Percentiles rank a stretch among this genome's conserved stretches.
Conservation (phyloP, 2,888 invertebrate genomes). For the Drepana falcataria region DNA sequence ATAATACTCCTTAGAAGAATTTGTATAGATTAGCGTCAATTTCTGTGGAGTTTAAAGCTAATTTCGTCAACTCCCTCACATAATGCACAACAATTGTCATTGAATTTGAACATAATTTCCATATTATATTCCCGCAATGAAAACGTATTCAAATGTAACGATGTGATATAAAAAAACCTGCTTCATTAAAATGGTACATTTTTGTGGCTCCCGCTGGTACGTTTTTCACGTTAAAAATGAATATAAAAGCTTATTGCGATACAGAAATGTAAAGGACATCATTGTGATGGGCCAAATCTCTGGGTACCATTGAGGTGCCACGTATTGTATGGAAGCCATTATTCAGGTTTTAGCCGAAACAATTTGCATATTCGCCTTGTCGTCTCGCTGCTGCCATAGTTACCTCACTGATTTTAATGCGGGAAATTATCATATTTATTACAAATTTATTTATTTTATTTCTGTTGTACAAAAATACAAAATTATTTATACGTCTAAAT, state of each 20-base stretch:
- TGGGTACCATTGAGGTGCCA: constrained; percentile 15
- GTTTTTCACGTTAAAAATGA: background rate
- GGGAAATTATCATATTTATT: too few relatives aligned
- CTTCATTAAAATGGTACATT: background rate
- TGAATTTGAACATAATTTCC: too few relatives aligned
- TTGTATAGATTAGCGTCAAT: too few relatives aligned
- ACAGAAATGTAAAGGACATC: background rate
- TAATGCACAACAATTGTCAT: too few relatives aligned
- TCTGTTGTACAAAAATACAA: too few relatives aligned
- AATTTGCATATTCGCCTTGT: background rate
- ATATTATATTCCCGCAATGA: background rate
- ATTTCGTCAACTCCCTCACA: too few relatives aligned
- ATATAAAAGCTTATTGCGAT: background rate
- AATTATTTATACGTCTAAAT: too few relatives aligned
- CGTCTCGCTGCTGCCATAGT: background rate
- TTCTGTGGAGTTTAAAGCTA: too few relatives aligned
- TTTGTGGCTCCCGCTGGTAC: background rate
- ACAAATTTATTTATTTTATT: too few relatives aligned
- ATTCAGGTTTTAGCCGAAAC: background rate
- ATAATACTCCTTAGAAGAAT: too few relatives aligned
- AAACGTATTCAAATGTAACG: background rate
- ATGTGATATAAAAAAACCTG: background rate
- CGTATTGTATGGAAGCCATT: constrained; percentile 13
- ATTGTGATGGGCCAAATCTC: constrained; percentile 7
- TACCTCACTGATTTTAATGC: too few relatives aligned